phyloP scores from a whole-genome alignment of 2,888 invertebrate species.

The Monochamus alternatus region DNA sequence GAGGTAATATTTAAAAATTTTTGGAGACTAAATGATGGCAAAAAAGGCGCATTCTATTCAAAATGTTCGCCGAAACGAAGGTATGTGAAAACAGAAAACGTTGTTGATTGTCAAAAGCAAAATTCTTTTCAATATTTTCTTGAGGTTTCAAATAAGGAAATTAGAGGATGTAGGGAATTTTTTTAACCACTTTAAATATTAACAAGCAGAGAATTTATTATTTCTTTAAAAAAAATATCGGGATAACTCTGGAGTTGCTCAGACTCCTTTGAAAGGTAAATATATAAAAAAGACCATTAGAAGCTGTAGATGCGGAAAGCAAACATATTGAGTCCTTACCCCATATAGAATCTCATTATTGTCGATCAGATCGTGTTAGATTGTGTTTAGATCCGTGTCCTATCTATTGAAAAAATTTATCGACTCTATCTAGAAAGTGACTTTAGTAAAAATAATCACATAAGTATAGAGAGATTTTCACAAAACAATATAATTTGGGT shows the following conservation, averaged over 20 bases:
- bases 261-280: conserved; percentile 13
- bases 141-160: background rate
- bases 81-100: background rate
- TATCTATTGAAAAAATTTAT: conserved; percentile 13
- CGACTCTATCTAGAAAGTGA: conserved; percentile 18
- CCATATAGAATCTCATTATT: conserved; percentile 18
- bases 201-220: conserved; percentile 8
- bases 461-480: conserved; percentile 21
- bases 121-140: conserved; percentile 11
- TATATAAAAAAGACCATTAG: conserved; percentile 11
- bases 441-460: conserved; percentile 10
- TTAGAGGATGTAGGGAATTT: background rate
- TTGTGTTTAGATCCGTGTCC: background rate
- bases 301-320: background rate
- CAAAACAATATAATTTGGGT: conserved; percentile 9
- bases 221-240: conserved; percentile 4
- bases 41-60: background rate
- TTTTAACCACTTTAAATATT: conserved; percentile 3
- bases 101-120: conserved; percentile 1
- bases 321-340: conserved; percentile 15
- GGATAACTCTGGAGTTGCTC: conserved; percentile 5
- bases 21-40: background rate
- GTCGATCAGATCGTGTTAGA: conserved; percentile 6
- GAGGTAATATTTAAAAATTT: conserved; percentile 7
- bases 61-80: background rate